Evolutionary conservation across 30 jellyfish, hydroid and myxozoan genomes (phyloP).

Genomic region (Hydra vulgaris): DNA sequence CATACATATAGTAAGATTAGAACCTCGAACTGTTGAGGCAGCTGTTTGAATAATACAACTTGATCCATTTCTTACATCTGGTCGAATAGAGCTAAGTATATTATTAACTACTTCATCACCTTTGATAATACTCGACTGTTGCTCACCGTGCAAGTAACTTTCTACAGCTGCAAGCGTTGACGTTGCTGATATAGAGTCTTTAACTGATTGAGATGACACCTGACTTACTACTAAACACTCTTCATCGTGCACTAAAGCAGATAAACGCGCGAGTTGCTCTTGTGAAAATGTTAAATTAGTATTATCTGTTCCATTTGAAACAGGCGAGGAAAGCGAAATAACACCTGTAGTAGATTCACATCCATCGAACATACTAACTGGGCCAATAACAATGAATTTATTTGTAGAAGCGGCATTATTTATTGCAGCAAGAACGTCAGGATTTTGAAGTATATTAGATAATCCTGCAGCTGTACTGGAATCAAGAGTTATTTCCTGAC

Average conservation of each 20-base stretch:
- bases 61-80: conserved; percentile 34
- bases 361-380: conserved; percentile 91
- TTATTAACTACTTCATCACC: conserved; percentile 27
- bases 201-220: conserved; percentile 33
- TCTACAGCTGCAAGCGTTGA: conserved; percentile 37
- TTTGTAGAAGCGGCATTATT: conserved; percentile 96
- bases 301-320: not conserved
- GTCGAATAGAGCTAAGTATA: conserved; percentile 26
- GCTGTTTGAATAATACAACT: conserved; percentile 26
- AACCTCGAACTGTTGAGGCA: conserved; percentile 20
- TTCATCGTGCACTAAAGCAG: conserved; percentile 15
- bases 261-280: conserved; percentile 28
- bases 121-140: conserved; percentile 16
- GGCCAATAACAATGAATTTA: conserved; percentile 96
- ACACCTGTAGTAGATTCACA: conserved; percentile 38
- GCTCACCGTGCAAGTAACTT: conserved; percentile 29
- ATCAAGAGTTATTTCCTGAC: conserved; percentile 31
- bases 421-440: conserved; percentile 94
- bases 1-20: conserved; percentile 36
- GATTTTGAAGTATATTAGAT: conserved; percentile 90
- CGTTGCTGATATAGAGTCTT: conserved; percentile 38
- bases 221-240: conserved; percentile 16
- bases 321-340: conserved; percentile 38
- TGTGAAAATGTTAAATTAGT: conserved; percentile 16
- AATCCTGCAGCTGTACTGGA: conserved; percentile 71